Conservation (phyloP, 53 echinoderm and acorn worm genomes). For the Actinopyga echinites region DNA sequence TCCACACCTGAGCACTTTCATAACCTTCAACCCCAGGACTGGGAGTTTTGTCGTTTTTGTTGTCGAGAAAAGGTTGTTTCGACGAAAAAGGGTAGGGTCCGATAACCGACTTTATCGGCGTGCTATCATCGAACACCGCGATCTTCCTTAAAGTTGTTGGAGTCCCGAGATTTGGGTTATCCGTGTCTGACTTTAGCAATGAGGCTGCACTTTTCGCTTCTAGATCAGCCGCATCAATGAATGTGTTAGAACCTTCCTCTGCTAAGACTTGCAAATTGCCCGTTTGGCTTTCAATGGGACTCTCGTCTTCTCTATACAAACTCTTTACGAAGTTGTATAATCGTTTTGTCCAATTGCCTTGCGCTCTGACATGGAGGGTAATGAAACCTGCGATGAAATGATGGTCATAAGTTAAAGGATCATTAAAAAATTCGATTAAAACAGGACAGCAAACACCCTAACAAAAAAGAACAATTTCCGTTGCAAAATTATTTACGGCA, state of each 20-base stretch:
- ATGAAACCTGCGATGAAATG: conserved; percentile 63
- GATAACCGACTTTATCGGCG: neutral
- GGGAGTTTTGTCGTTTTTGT: neutral
- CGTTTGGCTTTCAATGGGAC: neutral
- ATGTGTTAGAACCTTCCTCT: conserved; percentile 4
- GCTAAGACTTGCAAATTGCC: neutral
- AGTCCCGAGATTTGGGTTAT: neutral
- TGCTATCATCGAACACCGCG: neutral
- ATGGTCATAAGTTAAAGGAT: neutral
- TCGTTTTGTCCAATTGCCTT: conserved; percentile 92
- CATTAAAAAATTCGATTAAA: neutral
- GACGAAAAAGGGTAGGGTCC: too few species aligned
- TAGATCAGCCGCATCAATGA: neutral
- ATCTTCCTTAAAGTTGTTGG: neutral
- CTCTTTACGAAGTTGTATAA: conserved; percentile 40
- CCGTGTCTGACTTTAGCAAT: neutral
- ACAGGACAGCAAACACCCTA: neutral
- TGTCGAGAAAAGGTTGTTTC: neutral
- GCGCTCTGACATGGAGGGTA: conserved; percentile 77
- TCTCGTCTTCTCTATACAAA: neutral
- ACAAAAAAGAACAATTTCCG: neutral
- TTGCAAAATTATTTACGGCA: too few species aligned
- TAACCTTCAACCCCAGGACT: neutral
- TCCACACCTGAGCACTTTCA: neutral
- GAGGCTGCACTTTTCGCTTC: neutral